Evolutionary conservation across 2,797 vertebrate species (phyloP).

Genomic region (Gymnodraco acuticeps): DNA sequence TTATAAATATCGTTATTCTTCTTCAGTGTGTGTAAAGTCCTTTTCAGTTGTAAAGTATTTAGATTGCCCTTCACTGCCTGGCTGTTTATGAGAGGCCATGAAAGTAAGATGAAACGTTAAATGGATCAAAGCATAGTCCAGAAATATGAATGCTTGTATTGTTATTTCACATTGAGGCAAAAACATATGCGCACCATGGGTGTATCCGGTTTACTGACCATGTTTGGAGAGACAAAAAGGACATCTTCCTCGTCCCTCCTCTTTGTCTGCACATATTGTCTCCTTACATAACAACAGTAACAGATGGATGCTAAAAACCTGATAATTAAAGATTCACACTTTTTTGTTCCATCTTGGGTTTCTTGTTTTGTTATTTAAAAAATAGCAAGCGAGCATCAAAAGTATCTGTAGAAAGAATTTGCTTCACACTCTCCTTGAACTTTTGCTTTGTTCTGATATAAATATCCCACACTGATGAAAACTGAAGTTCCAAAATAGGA

Average conservation of each 20-base stretch:
- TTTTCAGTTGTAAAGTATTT: not conserved
- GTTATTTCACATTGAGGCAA: slow-evolving; percentile 54
- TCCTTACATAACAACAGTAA: slow-evolving; percentile 17
- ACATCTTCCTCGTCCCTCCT: slow-evolving; percentile 3
- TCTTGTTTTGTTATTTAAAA: slow-evolving; percentile 38
- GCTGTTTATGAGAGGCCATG: slow-evolving; percentile 13
- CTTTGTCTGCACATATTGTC: slow-evolving; percentile 27
- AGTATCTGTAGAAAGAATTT: slow-evolving; percentile 34
- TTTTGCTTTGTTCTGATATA: slow-evolving; percentile 57
- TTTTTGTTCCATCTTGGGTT: slow-evolving; percentile 42
- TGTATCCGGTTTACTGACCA: slow-evolving; percentile 46
- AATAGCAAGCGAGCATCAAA: slow-evolving; percentile 42
- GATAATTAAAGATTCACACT: slow-evolving; percentile 29
- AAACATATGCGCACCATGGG: slow-evolving; percentile 44
- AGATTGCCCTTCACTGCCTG: not conserved
- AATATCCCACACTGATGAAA: slow-evolving; percentile 53
- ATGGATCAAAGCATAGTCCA: slow-evolving; percentile 34
- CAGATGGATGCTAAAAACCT: slow-evolving; percentile 20
- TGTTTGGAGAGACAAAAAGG: slow-evolving; percentile 45
- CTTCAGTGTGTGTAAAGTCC: not conserved
- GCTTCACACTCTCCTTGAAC: slow-evolving; percentile 62
- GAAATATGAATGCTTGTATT: slow-evolving; percentile 57
- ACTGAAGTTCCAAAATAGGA: slow-evolving; percentile 48
- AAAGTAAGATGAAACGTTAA: slow-evolving; percentile 40
- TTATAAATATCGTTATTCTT: not conserved